phyloP scores from a whole-genome alignment of 2,113 vertebrate genomes.

The Cavia aperea region DNA sequence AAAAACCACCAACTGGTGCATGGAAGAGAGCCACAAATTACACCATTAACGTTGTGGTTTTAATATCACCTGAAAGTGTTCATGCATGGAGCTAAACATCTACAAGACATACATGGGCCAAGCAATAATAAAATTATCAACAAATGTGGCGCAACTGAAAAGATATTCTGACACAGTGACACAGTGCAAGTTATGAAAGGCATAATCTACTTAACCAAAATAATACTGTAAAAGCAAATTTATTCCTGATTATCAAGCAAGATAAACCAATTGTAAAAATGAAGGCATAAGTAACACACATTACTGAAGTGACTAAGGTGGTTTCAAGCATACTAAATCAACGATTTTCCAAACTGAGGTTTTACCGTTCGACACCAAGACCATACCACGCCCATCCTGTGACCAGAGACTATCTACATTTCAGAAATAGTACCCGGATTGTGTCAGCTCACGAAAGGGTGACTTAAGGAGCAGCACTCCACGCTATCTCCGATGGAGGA shows the following conservation, averaged over 20 bases:
- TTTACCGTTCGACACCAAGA: not conserved
- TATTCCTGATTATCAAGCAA: not conserved
- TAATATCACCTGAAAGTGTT: not conserved
- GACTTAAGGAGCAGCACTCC: not conserved
- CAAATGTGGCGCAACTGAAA: not conserved
- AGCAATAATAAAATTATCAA: not conserved
- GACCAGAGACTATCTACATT: not conserved
- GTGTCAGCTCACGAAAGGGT: not conserved
- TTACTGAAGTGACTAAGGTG: not conserved
- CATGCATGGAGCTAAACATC: not conserved
- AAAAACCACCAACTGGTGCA: not conserved
- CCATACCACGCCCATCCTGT: not conserved
- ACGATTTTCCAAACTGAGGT: not conserved
- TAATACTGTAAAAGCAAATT: not conserved
- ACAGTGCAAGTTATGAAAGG: not conserved
- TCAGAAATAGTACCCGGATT: not conserved
- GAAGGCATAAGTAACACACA: not conserved
- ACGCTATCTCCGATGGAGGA: not conserved
- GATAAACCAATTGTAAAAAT: constrained; percentile 20
- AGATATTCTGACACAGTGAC: not conserved
- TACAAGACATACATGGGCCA: not conserved
- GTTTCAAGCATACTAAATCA: constrained; percentile 1
- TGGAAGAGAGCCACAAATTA: not conserved
- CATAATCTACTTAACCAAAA: not conserved
- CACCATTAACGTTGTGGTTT: not conserved